Conservation (phyloP, 2,797 vertebrate genomes). For the Spondyliosoma cantharus region DNA sequence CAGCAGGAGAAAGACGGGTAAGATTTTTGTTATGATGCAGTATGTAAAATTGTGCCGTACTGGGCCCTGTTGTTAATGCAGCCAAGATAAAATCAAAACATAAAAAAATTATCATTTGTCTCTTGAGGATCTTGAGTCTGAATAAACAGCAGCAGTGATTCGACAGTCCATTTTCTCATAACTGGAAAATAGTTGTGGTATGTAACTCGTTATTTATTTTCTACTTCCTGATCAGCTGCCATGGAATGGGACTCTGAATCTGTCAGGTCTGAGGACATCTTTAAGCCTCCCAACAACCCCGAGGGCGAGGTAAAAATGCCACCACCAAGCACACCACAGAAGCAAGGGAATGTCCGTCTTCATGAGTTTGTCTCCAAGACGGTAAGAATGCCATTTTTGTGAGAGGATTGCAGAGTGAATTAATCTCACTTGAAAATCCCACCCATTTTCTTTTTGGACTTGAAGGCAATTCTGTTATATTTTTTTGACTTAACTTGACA, state of each 20-base stretch:
- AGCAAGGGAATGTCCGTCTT: conserved; percentile 84
- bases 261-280: conserved; percentile 81
- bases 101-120: background rate
- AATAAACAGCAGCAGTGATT: background rate
- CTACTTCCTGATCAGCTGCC: conserved; percentile 65
- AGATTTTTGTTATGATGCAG: conserved; percentile 2
- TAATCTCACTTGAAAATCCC: background rate
- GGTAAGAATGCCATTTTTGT: conserved; percentile 73
- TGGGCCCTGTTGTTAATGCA: background rate
- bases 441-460: background rate
- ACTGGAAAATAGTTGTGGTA: background rate
- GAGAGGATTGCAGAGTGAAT: background rate
- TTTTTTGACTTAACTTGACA: background rate
- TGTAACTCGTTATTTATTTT: conserved; percentile 32
- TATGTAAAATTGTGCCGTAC: background rate
- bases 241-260: conserved; percentile 92
- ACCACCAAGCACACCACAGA: conserved; percentile 89
- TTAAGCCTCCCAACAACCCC: conserved; percentile 78
- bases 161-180: background rate
- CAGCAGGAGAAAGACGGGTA: conserved; percentile 90
- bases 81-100: background rate
- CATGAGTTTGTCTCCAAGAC: conserved; percentile 98
- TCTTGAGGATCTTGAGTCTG: background rate
- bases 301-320: conserved; percentile 72
- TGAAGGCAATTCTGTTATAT: background rate